Percentiles rank a stretch among this genome's conserved stretches.
phyloP scores from a whole-genome alignment of 1,140 invertebrate species.

The Hylaeus volcanicus region DNA sequence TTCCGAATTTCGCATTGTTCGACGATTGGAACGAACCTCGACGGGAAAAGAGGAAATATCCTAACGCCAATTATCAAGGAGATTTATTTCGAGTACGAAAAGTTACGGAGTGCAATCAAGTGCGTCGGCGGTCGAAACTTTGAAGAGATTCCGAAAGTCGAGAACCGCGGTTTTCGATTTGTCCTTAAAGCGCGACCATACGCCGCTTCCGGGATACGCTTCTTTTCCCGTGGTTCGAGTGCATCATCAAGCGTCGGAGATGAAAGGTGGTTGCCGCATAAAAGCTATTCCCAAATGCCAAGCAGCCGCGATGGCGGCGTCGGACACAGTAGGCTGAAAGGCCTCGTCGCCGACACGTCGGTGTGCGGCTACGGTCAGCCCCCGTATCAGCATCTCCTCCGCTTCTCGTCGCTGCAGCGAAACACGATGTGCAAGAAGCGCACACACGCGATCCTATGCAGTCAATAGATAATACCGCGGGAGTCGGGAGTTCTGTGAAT shows the following conservation, averaged over 20 bases:
- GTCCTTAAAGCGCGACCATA: conserved; percentile 10
- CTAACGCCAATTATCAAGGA: too few relatives aligned
- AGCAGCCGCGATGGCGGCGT: conserved; percentile 41
- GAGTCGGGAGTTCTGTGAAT: conserved; percentile 77
- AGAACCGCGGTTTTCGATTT: not conserved
- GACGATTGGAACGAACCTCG: not conserved
- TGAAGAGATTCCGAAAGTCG: not conserved
- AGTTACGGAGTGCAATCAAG: too few relatives aligned
- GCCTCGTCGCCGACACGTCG: conserved; percentile 27
- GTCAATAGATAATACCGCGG: conserved; percentile 73
- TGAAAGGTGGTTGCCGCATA: conserved; percentile 67
- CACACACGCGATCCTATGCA: conserved; percentile 64
- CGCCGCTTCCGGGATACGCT: not conserved
- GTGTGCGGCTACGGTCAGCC: conserved; percentile 55
- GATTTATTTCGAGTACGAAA: too few relatives aligned
- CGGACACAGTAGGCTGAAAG: conserved; percentile 46
- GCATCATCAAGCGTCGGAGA: conserved; percentile 65
- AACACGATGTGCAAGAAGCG: conserved; percentile 47
- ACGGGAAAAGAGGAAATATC: too few relatives aligned
- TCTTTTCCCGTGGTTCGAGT: conserved; percentile 52
- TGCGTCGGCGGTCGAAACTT: too few relatives aligned
- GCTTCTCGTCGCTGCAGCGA: conserved; percentile 35
- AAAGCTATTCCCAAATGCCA: conserved; percentile 73
- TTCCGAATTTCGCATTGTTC: conserved; percentile 28
- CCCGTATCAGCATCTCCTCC: conserved; percentile 46